These are phyloP conservation scores for Crenuchus spilurus DNA, from an alignment of 2,797 vertebrate species.

Conservation along the genomic window DNA sequence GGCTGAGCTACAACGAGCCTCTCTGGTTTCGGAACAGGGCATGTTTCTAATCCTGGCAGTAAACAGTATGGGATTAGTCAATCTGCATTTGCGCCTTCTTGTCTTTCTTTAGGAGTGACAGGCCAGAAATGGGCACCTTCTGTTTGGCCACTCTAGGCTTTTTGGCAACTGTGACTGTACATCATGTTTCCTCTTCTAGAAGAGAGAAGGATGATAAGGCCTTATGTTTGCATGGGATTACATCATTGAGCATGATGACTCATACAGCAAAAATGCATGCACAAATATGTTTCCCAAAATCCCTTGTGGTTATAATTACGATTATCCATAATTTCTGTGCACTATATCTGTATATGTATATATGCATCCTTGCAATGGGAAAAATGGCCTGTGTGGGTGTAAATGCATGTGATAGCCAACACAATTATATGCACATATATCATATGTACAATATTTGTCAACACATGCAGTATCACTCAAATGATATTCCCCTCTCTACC, in stretches of 20 bases:
- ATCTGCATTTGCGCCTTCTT: conserved; percentile 54
- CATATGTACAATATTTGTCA: neutral
- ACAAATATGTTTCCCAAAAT: too few species aligned
- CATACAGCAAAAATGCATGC: neutral
- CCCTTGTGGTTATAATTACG: too few species aligned
- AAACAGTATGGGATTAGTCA: conserved; percentile 62
- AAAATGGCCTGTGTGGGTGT: too few species aligned
- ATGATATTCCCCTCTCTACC: too few species aligned
- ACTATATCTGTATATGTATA: too few species aligned
- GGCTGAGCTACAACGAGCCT: conserved; percentile 47
- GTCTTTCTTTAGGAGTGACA: conserved; percentile 45
- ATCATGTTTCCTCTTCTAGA: conserved; percentile 17
- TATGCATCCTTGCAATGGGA: too few species aligned
- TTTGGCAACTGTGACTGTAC: conserved; percentile 22
- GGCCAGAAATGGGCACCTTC: conserved; percentile 46
- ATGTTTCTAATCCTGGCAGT: conserved; percentile 55
- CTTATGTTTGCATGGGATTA: neutral
- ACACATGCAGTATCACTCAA: neutral
- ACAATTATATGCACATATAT: neutral
- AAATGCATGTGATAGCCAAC: neutral
- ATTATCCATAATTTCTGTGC: too few species aligned
- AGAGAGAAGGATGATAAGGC: neutral
- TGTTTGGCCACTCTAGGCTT: conserved; percentile 33
- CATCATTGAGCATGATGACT: neutral
- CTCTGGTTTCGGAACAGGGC: conserved; percentile 62